Evolutionary conservation across 53 echinoderm and acorn worm genomes (phyloP), one percentile per base, ranked within the genome.

Genomic region (Apostichopus leukothele): DNA sequence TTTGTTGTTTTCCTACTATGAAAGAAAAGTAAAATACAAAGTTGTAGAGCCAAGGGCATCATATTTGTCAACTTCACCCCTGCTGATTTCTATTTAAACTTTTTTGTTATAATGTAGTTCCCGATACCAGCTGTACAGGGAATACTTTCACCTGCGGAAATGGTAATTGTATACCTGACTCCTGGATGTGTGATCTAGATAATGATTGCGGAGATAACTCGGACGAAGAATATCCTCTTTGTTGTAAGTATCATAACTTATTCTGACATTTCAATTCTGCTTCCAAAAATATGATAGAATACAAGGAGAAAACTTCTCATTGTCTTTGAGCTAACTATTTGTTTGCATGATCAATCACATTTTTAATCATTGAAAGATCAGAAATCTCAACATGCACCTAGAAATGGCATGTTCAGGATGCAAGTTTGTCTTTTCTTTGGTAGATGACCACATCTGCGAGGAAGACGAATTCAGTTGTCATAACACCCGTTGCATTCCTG

Each of bases 161-260:
- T 71, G 94, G 91, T 39, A 76, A 73, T 71, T 94, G 94, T 59
- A 91, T 94, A 54, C 91, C 91, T 60, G 74, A 83, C 68, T 75
- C 83, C 63, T 94, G 91, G 91, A 81, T 54, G 52, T 94, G 94
- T 83, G 94, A 94, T 81, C 52, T 77, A 19, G 90, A 91, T 83
- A 88, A 90, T 11, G 94, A 94, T 74, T 94, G 94, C 51, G 84
- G 60, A 1, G 94, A 94, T 71, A 61, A 54, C 60, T 66, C 91
- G 12, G 93, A 94, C 51, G 94, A 94, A 51, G 7, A 60, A 6
- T 87, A 90, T 53, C 90, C 79, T 50, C 50, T 79, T 10, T 79
- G 79, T 19, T 79, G 79, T 79, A 19, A 79, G 79, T 79, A n/a
- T 88, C 20, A 18, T 19, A 19, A 5, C 39, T 79, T 75, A 18